Evolutionary conservation across 2,888 invertebrate species (phyloP).

Genomic region (Tiliacea citrago): DNA sequence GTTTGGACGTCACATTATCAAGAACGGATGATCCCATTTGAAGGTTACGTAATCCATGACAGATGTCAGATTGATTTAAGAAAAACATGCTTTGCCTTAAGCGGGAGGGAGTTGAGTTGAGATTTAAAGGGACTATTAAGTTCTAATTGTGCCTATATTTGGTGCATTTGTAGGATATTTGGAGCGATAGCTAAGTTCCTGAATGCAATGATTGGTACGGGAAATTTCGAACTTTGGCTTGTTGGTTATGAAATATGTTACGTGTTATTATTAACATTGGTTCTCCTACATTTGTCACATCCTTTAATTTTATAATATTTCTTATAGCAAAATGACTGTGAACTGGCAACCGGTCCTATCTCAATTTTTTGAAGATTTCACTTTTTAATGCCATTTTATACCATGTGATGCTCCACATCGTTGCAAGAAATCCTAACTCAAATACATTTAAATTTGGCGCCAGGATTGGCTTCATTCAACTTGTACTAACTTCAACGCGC

Average conservation of each 20-base stretch:
- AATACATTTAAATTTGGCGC: too few relatives aligned
- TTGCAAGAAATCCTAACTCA: too few relatives aligned
- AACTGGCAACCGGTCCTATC: too few relatives aligned
- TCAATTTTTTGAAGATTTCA: too few relatives aligned
- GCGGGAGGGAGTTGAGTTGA: not conserved
- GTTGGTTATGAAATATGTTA: not conserved
- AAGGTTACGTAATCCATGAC: constrained; percentile 39
- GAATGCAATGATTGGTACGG: not conserved
- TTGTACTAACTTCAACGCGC: too few relatives aligned
- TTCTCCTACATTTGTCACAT: not conserved
- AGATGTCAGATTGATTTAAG: constrained; percentile 43
- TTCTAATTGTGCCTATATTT: constrained; percentile 52
- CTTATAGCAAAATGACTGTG: too few relatives aligned
- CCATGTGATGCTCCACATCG: too few relatives aligned
- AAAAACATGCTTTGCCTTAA: constrained; percentile 34
- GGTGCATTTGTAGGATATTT: constrained; percentile 14
- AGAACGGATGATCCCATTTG: constrained; percentile 49
- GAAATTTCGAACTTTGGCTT: not conserved
- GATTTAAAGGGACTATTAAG: not conserved
- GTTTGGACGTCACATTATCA: constrained; percentile 46
- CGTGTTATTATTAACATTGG: not conserved
- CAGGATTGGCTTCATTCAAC: too few relatives aligned
- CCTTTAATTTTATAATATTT: too few relatives aligned
- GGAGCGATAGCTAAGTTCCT: not conserved
- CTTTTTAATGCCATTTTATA: too few relatives aligned